Evolutionary conservation across 2,888 invertebrate genomes (phyloP), one percentile per base, ranked within the genome.

Genomic region (Conops quadrifasciatus): DNA sequence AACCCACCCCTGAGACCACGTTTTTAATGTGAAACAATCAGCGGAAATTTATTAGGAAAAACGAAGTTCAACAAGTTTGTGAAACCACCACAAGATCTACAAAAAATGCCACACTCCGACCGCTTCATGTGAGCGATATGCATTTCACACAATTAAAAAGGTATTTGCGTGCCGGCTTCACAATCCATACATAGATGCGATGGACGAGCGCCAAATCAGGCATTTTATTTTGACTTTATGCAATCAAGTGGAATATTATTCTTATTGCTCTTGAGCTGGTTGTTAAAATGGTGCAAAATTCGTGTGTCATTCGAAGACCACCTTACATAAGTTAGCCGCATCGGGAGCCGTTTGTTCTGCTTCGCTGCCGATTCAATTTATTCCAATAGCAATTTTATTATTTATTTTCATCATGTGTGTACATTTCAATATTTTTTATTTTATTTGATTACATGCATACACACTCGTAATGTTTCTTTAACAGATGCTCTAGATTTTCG

Each of bases 31-130:
- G 24, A 51, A 28, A 28, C 28, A 16, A 64, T 51, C 45, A 28
- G 24, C 19, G 5, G 19, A 45, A 21, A 13, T 36, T 21, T 62
- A 21, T 21, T 36, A 62, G 21, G 62, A 62, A 60, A 19, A 62
- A 59, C 66, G 16, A n/a, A 47, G 19, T 59, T 67, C 67, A 67
- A 67, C 67, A 67, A 58, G 67, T 58, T 59, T 45, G 15, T 2
- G 28, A 60, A 60, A 21, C 60, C 28, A 3, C 36, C 13, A 30
- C 36, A 28, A 28, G 28, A 16, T 60, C n/a, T 36, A 13, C 16
- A 15, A 60, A 16, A 26, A 30, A 60, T 26, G 21, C 2, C 36
- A 28, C 60, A 36, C 36, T 36, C 36, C 4, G 4, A 7, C 9
- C 36, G 36, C 36, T 36, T 4, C 4, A 36, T 36, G 36, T 36